These are phyloP conservation scores for Baccha elongata DNA, from an alignment of 2,888 invertebrate genomes.

Conservation along the genomic window DNA sequence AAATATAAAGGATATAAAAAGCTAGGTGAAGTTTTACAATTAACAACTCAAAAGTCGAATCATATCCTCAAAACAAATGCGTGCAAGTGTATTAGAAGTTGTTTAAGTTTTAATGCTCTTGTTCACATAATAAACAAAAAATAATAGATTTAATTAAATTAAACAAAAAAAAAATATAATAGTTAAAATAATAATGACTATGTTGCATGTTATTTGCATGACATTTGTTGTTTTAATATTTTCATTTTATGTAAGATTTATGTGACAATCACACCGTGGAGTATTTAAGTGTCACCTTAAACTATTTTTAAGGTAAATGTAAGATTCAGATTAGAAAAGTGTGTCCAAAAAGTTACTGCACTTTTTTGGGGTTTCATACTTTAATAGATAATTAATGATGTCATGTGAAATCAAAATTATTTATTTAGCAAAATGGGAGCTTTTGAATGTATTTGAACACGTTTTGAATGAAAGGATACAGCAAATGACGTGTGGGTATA, in stretches of 20 bases:
- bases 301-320: no score
- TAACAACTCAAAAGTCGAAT: slow-evolving; percentile 63
- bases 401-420: no score
- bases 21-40: slow-evolving; percentile 69
- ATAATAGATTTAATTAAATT: slow-evolving; percentile 66
- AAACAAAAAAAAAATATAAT: slow-evolving; percentile 23
- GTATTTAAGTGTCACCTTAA: slow-evolving; percentile 16
- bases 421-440: no score
- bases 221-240: slow-evolving; percentile 47
- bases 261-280: slow-evolving; percentile 29
- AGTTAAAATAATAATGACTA: background rate
- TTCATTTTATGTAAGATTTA: slow-evolving; percentile 44
- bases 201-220: slow-evolving; percentile 42
- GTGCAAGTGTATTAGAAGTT: slow-evolving; percentile 43
- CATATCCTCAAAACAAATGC: slow-evolving; percentile 63
- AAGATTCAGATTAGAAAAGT: background rate
- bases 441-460: no score
- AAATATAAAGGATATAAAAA: slow-evolving; percentile 62
- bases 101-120: slow-evolving; percentile 20
- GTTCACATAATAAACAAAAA: slow-evolving; percentile 17
- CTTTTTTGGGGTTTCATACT: no score
- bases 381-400: no score
- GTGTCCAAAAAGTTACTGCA: no score
- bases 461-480: no score
- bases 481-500: no score